Percentiles rank a stretch among this genome's conserved stretches.
Evolutionary conservation across 2,888 invertebrate species (phyloP).

Genomic region (Tetragonisca angustula): DNA sequence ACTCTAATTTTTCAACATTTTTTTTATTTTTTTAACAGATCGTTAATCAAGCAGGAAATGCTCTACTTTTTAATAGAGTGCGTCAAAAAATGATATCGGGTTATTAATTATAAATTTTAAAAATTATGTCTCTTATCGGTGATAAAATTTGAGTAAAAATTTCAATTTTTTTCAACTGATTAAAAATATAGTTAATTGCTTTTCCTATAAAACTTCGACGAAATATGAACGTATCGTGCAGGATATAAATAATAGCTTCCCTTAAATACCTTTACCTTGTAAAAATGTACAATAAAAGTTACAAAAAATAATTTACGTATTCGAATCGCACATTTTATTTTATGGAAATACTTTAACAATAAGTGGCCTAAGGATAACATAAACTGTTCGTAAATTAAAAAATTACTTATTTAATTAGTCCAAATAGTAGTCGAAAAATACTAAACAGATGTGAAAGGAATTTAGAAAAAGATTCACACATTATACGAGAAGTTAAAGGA

Average conservation of each 20-base stretch:
- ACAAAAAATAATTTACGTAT: too few species aligned
- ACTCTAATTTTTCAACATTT: not conserved
- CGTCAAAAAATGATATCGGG: slow-evolving; percentile 5
- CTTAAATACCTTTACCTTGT: not conserved
- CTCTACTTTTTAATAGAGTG: not conserved
- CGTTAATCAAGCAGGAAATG: not conserved
- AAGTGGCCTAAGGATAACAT: rapidly evolving
- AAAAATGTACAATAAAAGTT: not conserved
- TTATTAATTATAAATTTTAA: slow-evolving; percentile 10
- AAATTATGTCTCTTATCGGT: not conserved
- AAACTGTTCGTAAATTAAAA: not conserved
- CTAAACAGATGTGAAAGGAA: not conserved
- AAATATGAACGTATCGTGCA: not conserved
- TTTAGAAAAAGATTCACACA: not conserved
- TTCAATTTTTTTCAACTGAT: slow-evolving; percentile 3
- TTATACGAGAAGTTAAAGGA: not conserved
- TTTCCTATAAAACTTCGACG: slow-evolving; percentile 2
- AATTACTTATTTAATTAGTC: not conserved
- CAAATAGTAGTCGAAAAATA: not conserved
- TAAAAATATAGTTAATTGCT: slow-evolving; percentile 8
- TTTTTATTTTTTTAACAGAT: not conserved
- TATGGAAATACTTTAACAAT: not conserved
- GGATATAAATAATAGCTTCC: not conserved
- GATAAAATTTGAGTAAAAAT: slow-evolving; percentile 12
- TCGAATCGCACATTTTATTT: not conserved